Base-by-base conservation (phyloP, 2,888 invertebrate genomes). In the Nasonia oneida region DNA sequence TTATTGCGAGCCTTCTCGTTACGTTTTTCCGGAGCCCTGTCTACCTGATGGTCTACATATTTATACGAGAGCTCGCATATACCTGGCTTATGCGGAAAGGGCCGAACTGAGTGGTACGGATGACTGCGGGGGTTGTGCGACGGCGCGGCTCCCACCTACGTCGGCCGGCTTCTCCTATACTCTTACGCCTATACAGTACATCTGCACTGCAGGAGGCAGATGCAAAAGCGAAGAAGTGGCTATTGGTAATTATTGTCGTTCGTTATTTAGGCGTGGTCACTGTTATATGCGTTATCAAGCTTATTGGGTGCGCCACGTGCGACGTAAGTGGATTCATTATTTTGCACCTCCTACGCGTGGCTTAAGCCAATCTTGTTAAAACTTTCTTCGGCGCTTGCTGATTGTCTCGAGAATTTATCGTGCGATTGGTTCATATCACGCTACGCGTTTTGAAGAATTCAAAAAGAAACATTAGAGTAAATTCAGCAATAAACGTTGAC, bases 1-100 rank as follows among this genome's bases (percentile, higher is more conserved):
- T 70, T 53, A 81, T 81, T 73, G 61, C 73, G 15, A 73, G 47
- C n/a, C 23, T 14, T 18, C 39, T 37, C 33, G 39, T 70, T 71
- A 42, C 42, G 3, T 39, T 39, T n/a, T 23, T 8, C 39, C 42
- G 10, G 42, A 29, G 33, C 33, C 14, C 10, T 33, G 29, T 67
- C 23, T 33, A 33, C 67, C 14, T 67, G 64, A 67, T 10, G 23
- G 64, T 23, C 8, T 4, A 6, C 18, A 42, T 42, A 42, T 12
- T 1, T 42, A 42, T 42, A 42, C 10, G 37, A 42, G 10, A 42
- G 42, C 42, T 2, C 42, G 42, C 10, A 10, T 12, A 12, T 47
- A 47, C 47, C 47, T 8, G 42, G 42, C 42, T 42, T 42, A 3
- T 37, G 5, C 1, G 18, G 14, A 18, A 15, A 1, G 1, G 18